Evolutionary conservation across 1,140 invertebrate genomes (phyloP).

Genomic region (Cotesia chilonis): DNA sequence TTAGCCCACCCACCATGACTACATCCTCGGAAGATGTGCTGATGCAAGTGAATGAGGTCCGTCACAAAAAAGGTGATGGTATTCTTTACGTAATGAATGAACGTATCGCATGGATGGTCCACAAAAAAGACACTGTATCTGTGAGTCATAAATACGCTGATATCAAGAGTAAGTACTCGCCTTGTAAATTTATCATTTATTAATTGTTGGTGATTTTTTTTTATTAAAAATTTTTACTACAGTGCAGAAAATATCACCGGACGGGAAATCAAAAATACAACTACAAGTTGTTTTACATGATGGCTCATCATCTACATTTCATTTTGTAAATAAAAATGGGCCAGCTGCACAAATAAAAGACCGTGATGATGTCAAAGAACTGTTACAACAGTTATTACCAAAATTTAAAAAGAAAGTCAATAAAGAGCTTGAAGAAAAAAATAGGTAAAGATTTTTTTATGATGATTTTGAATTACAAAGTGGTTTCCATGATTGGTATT

Average conservation of each 20-base stretch:
- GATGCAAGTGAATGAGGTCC: conserved; percentile 89
- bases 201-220: conserved; percentile 1
- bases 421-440: conserved; percentile 91
- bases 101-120: conserved; percentile 93
- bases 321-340: conserved; percentile 92
- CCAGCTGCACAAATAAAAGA: conserved; percentile 85
- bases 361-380: conserved; percentile 92
- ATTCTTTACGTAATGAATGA: conserved; percentile 96
- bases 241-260: conserved; percentile 99
- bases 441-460: conserved; percentile 60
- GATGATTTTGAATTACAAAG: not conserved
- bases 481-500: too few relatives aligned
- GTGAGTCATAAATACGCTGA: conserved; percentile 94
- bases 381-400: conserved; percentile 90
- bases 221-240: conserved; percentile 56
- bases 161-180: conserved; percentile 83
- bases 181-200: conserved; percentile 15
- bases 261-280: conserved; percentile 97
- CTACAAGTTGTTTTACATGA: conserved; percentile 97
- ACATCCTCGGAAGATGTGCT: conserved; percentile 92
- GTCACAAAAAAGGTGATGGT: conserved; percentile 96
- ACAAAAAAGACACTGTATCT: conserved; percentile 88
- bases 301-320: conserved; percentile 94
- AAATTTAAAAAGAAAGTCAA: conserved; percentile 95
- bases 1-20: conserved; percentile 70